Evolutionary conservation across 2,113 vertebrate species (phyloP).

Genomic region (Prunella himalayana): DNA sequence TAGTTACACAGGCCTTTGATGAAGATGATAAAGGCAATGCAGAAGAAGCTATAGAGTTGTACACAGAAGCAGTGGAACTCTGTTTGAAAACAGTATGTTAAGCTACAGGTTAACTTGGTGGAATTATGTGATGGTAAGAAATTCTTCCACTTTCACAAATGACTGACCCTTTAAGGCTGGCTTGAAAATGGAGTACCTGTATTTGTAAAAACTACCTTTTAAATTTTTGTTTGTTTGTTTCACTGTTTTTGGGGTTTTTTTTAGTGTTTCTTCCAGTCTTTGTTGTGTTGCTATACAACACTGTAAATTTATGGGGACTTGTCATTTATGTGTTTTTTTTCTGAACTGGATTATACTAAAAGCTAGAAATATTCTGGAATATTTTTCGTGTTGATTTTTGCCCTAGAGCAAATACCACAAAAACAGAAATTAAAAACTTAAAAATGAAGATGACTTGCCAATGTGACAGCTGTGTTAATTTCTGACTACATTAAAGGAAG

Average conservation of each 20-base stretch:
- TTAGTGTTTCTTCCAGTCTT: not conserved
- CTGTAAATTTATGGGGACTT: not conserved
- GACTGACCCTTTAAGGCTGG: conserved; percentile 25
- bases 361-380: not conserved
- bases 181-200: conserved; percentile 57
- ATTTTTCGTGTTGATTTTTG: not conserved
- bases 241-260: not conserved
- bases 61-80: conserved; percentile 95
- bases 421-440: not conserved
- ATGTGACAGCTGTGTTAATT: not conserved
- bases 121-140: conserved; percentile 69
- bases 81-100: conserved; percentile 90
- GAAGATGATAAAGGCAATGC: conserved; percentile 92
- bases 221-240: not conserved
- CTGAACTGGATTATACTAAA: not conserved
- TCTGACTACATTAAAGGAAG: not conserved
- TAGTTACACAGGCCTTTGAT: conserved; percentile 96
- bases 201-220: not conserved
- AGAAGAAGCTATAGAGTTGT: conserved; percentile 92
- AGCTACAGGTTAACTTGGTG: conserved; percentile 59
- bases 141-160: conserved; percentile 46
- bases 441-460: not conserved
- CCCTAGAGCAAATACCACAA: not conserved
- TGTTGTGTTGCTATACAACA: not conserved
- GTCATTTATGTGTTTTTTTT: not conserved